Percentiles rank a stretch among this genome's conserved stretches.
phyloP scores from a whole-genome alignment of 1,140 invertebrate genomes.

The Drusus annulatus region DNA sequence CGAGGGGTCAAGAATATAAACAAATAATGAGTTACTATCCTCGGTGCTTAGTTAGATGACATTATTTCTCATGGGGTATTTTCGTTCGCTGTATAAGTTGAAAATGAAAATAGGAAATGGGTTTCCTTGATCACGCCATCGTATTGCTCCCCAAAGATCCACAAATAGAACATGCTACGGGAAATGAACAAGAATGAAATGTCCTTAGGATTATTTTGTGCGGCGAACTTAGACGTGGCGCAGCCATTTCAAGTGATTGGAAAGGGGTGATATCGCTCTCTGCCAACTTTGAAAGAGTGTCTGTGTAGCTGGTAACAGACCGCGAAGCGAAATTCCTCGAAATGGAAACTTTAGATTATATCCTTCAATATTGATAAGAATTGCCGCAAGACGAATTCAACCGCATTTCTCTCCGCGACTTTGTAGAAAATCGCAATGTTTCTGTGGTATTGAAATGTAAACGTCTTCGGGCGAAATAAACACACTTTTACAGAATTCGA shows the following conservation, averaged over 20 bases:
- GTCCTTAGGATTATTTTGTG: slow-evolving; percentile 23
- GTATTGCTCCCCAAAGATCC: slow-evolving; percentile 17
- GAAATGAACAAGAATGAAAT: slow-evolving; percentile 32
- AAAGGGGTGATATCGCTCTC: neutral
- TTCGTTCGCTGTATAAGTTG: no score
- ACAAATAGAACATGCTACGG: slow-evolving; percentile 15
- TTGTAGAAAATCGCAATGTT: no score
- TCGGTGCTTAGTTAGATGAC: no score
- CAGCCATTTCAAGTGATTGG: slow-evolving; percentile 25
- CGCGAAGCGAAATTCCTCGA: neutral
- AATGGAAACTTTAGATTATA: slow-evolving; percentile 12
- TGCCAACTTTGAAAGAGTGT: neutral
- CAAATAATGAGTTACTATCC: no score
- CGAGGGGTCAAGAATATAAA: no score
- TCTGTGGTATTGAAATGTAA: no score
- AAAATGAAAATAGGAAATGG: no score
- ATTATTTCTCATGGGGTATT: no score
- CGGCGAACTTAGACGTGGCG: neutral
- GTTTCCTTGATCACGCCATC: neutral
- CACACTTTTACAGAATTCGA: no score
- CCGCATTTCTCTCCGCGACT: no score
- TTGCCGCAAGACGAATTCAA: neutral
- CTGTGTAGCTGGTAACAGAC: neutral
- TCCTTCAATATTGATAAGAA: neutral
- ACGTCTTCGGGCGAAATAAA: no score